A percentile compares a stretch with the other conserved stretches of the same genome.
Conservation (phyloP, 2,888 invertebrate genomes). For the Temnothorax unifasciatus region DNA sequence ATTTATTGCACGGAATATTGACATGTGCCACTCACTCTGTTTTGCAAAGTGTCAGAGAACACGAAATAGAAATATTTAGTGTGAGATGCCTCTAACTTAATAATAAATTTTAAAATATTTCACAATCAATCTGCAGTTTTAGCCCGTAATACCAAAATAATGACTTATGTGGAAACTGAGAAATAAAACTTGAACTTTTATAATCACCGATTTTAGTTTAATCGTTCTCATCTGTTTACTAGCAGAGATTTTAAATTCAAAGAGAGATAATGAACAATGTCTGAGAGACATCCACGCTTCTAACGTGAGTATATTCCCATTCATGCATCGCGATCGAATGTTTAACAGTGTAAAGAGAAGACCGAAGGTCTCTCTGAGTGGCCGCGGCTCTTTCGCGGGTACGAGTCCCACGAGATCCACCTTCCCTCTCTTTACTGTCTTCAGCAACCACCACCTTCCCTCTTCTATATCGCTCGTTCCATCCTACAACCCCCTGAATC, state of each 20-base stretch:
- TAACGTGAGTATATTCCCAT: neutral
- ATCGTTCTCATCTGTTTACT: neutral
- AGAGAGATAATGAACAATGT: neutral
- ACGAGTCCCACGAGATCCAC: constrained; percentile 81
- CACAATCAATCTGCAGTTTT: neutral
- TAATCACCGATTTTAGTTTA: neutral
- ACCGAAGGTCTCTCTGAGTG: constrained; percentile 77
- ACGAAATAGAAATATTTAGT: neutral
- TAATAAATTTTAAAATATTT: neutral
- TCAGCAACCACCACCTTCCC: constrained; percentile 27
- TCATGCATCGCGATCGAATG: constrained; percentile 37
- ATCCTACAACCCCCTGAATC: constrained; percentile 38
- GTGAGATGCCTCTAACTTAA: neutral
- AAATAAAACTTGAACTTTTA: neutral
- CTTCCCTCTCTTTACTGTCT: constrained; percentile 62
- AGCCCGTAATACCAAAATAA: neutral
- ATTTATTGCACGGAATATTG: neutral
- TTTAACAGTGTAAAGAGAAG: constrained; percentile 77
- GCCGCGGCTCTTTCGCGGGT: constrained; percentile 79
- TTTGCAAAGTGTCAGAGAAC: neutral
- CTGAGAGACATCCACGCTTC: neutral
- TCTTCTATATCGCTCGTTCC: constrained; percentile 24
- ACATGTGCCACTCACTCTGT: neutral
- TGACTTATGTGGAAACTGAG: neutral
- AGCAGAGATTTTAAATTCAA: neutral